Evolutionary conservation across 2,888 invertebrate species (phyloP).

Genomic region (Mantis religiosa): DNA sequence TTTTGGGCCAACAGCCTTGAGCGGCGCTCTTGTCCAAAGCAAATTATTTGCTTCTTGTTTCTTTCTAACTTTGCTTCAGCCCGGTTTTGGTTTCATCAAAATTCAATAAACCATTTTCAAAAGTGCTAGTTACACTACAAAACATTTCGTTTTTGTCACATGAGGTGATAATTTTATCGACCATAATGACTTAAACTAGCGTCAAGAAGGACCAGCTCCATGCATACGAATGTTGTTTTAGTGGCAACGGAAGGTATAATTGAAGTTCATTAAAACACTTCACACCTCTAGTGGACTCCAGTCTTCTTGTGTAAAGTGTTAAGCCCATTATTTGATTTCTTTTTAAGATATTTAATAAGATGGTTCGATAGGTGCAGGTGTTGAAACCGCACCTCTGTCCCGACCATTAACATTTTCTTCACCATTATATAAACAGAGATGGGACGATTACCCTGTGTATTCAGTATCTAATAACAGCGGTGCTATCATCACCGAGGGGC

Average conservation of each 20-base stretch:
- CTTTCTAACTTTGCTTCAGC: background rate
- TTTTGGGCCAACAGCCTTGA: no score
- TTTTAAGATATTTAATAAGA: background rate
- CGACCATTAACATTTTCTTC: background rate
- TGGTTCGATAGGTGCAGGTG: background rate
- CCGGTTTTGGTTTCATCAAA: background rate
- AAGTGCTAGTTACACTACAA: background rate
- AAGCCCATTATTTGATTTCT: background rate
- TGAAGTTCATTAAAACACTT: background rate
- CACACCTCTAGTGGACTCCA: background rate
- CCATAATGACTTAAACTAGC: background rate
- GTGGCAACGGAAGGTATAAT: background rate
- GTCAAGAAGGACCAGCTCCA: background rate
- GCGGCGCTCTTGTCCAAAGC: no score
- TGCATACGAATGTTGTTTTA: background rate
- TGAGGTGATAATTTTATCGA: background rate
- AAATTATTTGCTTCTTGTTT: no score
- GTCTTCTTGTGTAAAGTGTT: background rate
- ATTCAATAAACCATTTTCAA: background rate
- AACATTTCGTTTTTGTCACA: background rate
- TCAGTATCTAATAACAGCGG: background rate
- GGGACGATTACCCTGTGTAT: background rate
- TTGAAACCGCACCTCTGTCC: background rate
- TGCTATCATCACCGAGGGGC: background rate
- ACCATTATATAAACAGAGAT: background rate